These are phyloP conservation scores for Emberiza fucata DNA, from an alignment of 2,113 vertebrate genomes.

Conservation along the genomic window DNA sequence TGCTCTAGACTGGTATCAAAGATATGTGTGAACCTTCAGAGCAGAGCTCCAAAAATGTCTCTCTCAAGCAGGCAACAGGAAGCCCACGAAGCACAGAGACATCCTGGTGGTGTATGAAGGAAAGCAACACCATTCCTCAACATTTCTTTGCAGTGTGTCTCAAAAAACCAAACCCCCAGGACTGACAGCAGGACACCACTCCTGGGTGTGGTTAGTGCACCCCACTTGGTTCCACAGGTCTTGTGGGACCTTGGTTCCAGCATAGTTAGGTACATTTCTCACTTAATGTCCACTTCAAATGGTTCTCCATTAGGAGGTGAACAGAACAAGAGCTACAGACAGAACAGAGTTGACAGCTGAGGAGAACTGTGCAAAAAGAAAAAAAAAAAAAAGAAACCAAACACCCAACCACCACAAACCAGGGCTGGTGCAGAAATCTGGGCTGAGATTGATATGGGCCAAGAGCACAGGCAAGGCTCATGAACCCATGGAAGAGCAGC, in stretches of 20 bases:
- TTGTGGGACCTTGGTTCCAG: not conserved
- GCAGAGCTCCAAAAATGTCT: not conserved
- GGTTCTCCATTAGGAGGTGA: not conserved
- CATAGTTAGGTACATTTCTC: rapidly evolving
- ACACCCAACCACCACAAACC: not conserved
- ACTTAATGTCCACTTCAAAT: not conserved
- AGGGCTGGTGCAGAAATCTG: not conserved
- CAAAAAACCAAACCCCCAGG: too few relatives aligned
- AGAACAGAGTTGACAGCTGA: not conserved
- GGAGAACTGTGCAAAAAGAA: not conserved
- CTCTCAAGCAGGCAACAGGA: not conserved
- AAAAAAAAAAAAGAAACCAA: too few relatives aligned
- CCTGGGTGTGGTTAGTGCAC: too few relatives aligned
- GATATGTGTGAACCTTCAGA: not conserved
- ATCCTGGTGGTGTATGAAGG: not conserved
- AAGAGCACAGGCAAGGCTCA: not conserved
- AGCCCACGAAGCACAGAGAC: not conserved
- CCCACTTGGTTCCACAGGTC: not conserved
- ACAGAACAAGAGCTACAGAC: not conserved
- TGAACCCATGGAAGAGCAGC: not conserved
- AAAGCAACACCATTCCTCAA: not conserved
- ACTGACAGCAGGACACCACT: too few relatives aligned
- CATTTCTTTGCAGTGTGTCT: too few relatives aligned
- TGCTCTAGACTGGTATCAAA: not conserved
- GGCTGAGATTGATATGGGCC: not conserved